Conservation (phyloP, 1,140 invertebrate species). For the Scaptomyza montana region DNA sequence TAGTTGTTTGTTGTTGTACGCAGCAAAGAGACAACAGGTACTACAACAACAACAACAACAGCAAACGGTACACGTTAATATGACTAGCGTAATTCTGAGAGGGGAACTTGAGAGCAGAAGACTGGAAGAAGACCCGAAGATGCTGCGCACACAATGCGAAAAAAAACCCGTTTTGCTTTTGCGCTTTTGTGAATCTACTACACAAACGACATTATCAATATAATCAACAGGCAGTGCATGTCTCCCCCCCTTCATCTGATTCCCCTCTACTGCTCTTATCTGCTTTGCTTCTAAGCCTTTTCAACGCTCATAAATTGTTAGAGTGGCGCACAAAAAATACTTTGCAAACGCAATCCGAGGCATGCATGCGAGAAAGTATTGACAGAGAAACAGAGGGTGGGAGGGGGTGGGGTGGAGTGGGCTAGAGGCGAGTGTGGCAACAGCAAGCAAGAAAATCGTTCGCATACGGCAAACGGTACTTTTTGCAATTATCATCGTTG, state of each 20-base stretch:
- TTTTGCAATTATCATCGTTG: constrained; percentile 79
- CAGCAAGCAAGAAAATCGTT: constrained; percentile 57
- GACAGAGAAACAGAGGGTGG: neutral
- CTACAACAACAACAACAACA: constrained; percentile 44
- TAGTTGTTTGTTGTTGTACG: constrained; percentile 45
- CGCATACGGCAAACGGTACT: constrained; percentile 78
- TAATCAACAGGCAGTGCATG: constrained; percentile 65
- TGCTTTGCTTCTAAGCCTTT: constrained; percentile 65
- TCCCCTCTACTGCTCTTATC: neutral
- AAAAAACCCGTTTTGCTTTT: constrained; percentile 52
- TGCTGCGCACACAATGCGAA: constrained; percentile 21
- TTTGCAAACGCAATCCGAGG: constrained; percentile 76
- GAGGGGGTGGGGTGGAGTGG: neutral
- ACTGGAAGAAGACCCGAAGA: constrained; percentile 30
- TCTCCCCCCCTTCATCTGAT: neutral
- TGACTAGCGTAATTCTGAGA: constrained; percentile 60
- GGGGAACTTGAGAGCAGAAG: constrained; percentile 29
- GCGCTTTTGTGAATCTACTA: constrained; percentile 29
- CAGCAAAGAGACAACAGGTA: constrained; percentile 51
- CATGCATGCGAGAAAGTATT: constrained; percentile 52
- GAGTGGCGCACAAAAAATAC: constrained; percentile 60
- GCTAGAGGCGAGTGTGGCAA: neutral
- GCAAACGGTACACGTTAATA: constrained; percentile 76
- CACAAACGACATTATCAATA: constrained; percentile 73
- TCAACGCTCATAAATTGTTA: constrained; percentile 79